Base-by-base conservation (phyloP, 2,888 invertebrate species). In the Ochlodes sylvanus region DNA sequence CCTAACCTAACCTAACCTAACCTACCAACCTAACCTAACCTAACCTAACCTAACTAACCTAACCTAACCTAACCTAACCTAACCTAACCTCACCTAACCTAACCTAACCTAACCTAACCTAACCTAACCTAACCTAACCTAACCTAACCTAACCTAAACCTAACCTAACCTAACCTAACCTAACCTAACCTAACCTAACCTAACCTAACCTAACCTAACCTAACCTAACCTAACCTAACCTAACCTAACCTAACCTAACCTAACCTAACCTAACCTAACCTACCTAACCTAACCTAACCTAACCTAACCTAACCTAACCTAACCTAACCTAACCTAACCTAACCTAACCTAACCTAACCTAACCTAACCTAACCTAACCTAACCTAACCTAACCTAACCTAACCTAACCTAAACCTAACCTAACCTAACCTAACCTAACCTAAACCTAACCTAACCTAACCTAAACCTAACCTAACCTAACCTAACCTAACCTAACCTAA, bases 381-480 rank as follows among this genome's bases (percentile, higher is more conserved):
- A 63, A 63, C 63, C 70, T 70, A 70, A 70, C 68, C 70, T 70
- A 70, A 70, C 70, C 70, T 70, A 70, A 70, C 70, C 70, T 70
- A 70, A 70, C 68, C 70, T 70, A 70, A 70, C 70, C 70, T 67
- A 70, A n/a, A 70, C 70, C 70, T 68, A 70, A 69, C 69, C 69
- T 69, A 69, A 69, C 69, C 69, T 69, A 69, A 71, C 76, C 73
- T 73, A 77, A 75, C 76, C 69, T 69, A 69, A 69, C 69, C 69
- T 69, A 70, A n/a, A 66, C 67, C 67, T 67, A 70, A 69, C 69
- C 69, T 69, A 69, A 72, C 72, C 70, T 70, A 70, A 72, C 72
- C 72, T 71, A 72, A 68, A 70, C 73, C 73, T 72, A 70, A 73
- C 73, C 73, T 72, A 73, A 73, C 73, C 73, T 73, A 73, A 72